Evolutionary conservation across 2,113 vertebrate species (phyloP), one percentile per base, ranked within the genome.

Genomic region (Lichenostomus cassidix): DNA sequence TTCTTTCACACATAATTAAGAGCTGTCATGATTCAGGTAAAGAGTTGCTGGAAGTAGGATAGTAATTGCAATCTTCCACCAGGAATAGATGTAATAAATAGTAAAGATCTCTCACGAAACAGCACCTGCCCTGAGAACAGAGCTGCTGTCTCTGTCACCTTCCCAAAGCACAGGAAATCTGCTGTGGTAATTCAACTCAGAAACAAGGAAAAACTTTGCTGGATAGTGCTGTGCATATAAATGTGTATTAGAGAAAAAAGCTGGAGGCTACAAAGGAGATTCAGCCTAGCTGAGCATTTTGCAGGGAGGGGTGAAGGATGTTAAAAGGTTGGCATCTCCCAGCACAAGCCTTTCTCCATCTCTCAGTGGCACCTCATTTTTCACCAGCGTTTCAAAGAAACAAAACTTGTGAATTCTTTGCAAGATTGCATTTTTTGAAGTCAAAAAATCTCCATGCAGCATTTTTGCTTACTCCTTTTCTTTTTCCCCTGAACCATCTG

Each of bases 1-100:
- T 67, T 39, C 73, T 88, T 93, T 95, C 89, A 89, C 86, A 89
- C 73, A 46, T 84, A 94, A 96, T 95, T 96, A 96, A 91, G 87
- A 95, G 87, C 77, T 94, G 87, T 81, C 93, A 94, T 68, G 81
- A 89, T 44, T 67, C 77, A 42, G 77, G 65, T n/a, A 89, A 86
- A 89, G 93, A 71, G 73, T 71, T 84, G 77, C 83, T 92, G 87
- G 77, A 78, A 94, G 81, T 96, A 59, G 87, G 42, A 75, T 42
- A 78, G 60, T 78, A 96, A 96, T 89, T 89, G 91, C 73, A 74
- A 70, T 89, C 68, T 81, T 91, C 69, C 74, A 84, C 21, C 6
- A 60, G 91, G 77, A 86, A 70, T 10, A 82, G 69, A 46, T 50
- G 47, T 42, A 91, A 96, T 91, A 94, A 92, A 95, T 78, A 91